Conservation (phyloP, 2,113 vertebrate species). For the Fregata magnificens region DNA sequence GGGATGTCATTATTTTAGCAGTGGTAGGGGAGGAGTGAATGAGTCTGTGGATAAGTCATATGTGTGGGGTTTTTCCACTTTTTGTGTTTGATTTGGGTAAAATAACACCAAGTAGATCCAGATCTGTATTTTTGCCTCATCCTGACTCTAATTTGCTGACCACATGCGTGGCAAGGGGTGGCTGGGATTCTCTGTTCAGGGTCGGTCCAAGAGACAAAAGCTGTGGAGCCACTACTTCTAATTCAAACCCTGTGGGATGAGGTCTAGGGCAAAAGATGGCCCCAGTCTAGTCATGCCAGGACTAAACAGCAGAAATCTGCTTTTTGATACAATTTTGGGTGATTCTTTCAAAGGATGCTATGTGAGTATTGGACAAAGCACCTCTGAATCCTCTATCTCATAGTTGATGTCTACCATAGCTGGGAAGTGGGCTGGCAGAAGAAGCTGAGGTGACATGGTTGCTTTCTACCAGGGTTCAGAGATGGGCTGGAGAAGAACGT, state of each 20-base stretch:
- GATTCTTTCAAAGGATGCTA: background rate
- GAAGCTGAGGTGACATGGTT: accelerated
- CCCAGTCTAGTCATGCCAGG: background rate
- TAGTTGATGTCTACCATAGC: background rate
- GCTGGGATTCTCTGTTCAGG: background rate
- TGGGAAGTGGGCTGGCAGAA: background rate
- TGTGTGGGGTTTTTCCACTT: background rate
- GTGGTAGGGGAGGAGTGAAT: background rate
- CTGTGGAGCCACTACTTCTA: background rate
- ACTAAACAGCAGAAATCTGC: background rate
- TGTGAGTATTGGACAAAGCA: background rate
- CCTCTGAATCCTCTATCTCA: background rate
- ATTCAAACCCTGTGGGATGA: background rate
- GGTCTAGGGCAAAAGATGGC: background rate
- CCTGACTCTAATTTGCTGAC: background rate
- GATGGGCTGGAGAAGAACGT: background rate
- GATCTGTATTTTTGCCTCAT: background rate
- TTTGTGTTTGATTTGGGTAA: background rate
- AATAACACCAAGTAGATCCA: background rate
- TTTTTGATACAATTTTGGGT: background rate
- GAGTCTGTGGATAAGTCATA: background rate
- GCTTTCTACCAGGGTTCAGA: background rate
- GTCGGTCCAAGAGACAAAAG: background rate
- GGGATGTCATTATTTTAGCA: background rate
- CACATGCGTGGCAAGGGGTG: accelerated